A percentile compares a stretch with the other conserved stretches of the same genome.
These are phyloP conservation scores for Ellobius talpinus DNA, from an alignment of 2,113 vertebrate genomes.

Conservation along the genomic window DNA sequence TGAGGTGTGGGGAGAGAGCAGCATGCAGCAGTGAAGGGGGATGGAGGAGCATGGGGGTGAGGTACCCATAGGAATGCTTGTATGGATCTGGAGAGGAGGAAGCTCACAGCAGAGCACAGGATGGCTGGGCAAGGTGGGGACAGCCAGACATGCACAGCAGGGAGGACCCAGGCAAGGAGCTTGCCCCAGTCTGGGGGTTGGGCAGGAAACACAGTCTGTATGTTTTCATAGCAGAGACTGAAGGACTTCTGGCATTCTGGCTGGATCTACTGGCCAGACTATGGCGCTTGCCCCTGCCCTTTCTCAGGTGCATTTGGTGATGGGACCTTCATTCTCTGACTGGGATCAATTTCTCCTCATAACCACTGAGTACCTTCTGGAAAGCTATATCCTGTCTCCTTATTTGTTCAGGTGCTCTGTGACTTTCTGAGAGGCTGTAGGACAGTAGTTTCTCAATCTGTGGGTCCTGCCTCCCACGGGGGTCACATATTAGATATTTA, in stretches of 20 bases:
- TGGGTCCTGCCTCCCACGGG: neutral
- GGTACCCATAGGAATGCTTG: neutral
- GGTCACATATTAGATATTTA: too few species aligned
- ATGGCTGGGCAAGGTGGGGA: too few species aligned
- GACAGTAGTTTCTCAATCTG: neutral
- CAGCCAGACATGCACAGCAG: neutral
- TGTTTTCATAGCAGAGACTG: neutral
- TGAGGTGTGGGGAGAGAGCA: neutral
- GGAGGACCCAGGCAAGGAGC: neutral
- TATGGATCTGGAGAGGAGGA: neutral
- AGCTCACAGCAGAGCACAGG: neutral
- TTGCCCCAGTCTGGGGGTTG: neutral
- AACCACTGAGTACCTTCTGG: neutral
- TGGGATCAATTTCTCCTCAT: neutral
- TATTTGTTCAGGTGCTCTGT: neutral
- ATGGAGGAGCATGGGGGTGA: neutral
- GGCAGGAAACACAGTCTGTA: neutral
- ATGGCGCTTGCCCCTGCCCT: neutral
- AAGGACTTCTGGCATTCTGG: neutral
- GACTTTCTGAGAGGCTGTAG: neutral
- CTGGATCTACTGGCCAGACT: neutral
- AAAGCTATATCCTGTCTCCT: neutral
- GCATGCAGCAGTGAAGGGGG: neutral
- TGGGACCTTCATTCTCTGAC: neutral
- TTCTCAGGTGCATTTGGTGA: neutral